Base-by-base conservation (phyloP, 2,797 vertebrate species). In the Knipowitschia caucasica region DNA sequence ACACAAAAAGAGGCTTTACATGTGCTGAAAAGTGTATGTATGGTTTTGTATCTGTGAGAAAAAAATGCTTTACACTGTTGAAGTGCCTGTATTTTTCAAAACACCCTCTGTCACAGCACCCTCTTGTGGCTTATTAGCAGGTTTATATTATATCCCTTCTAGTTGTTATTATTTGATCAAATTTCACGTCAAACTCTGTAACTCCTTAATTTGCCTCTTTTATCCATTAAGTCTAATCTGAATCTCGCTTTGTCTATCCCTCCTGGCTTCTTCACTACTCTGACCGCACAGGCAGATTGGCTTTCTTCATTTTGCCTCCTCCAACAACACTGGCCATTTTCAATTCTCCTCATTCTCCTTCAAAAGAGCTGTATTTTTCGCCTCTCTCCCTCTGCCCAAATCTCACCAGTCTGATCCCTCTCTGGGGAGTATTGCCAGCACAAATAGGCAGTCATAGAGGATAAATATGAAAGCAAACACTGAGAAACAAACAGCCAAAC, bases 391-490 rank as follows among this genome's bases (percentile, higher is more conserved):
- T 17, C 39, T 34, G 6, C 43, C 50, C 27, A 50, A 12, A 43
- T 40, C 33, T 31, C 15, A 14, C 42, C 59, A 21, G 60, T 64
- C 76, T 62, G 64, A 14, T 43, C 40, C 83, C 80, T 85, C 81
- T 77, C 79, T 67, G 56, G 81, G 77, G 88, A 83, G 78, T 67
- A 71, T 72, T 69, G 66, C 62, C 63, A 53, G 73, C 80, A 82
- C 82, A 85, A 86, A 59, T 74, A 84, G 86, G 68, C 75, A 88
- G 82, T 80, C 84, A 85, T 86, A 82, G 88, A 86, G 88, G 85
- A 89, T 86, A 83, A 83, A 89, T 87, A 90, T 89, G 86, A 90
- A 90, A 91, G 88, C 55, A 67, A 84, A 72, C 62, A 58, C 73
- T 65, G 77, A 84, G 73, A 86, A 88, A 86, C 78, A 88, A 88